Evolutionary conservation across 2,888 invertebrate species (phyloP), one percentile per base, ranked within the genome.

Genomic region (Liopterus haemorrhoidalis): DNA sequence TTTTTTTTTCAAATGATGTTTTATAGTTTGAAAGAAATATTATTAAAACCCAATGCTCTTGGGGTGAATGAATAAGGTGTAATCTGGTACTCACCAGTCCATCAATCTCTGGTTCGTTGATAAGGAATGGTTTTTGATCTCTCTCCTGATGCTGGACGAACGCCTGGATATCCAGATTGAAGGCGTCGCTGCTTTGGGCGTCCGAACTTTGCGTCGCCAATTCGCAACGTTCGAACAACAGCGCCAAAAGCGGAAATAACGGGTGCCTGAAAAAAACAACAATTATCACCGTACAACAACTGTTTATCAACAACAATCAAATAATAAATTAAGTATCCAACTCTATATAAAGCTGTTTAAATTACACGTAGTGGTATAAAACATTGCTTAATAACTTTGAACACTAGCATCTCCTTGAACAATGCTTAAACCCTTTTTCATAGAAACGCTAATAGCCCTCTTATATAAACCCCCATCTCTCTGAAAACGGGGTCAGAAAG

Each of bases 201-300:
- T 94, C 92, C 40, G 87, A 85, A 49, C 88, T 87, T 57, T 90
- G 93, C 12, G 95, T 95, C 15, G 96, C 95, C 64, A 93, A 79
- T 73, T 96, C 96, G 75, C 96, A 96, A 73, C 95, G 81, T 75
- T 96, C 94, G 67, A 96, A 84, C 15, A 96, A 79, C 44, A 94
- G 73, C 43, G 93, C 92, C 67, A 93, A 72, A 28, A 96, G 74
- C 2, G 95, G 95, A 68, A 94, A 96, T 18, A 96, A 73, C 3
- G 95, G 95, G 70, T 96, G 95, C 65, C 92, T 92, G 73, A 46
- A 65, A 61, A n/a, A 48, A 54, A 48, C 48, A 46, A 49, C 35
- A 44, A 45, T 22, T 5, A 36, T 16, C 35, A 38, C 12, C 30
- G 20, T 21, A 30, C 37, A 43, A 19, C 11, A 31, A 36, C n/a